Evolutionary conservation across 1,140 invertebrate species (phyloP).

Genomic region (Magallana ariakensis): DNA sequence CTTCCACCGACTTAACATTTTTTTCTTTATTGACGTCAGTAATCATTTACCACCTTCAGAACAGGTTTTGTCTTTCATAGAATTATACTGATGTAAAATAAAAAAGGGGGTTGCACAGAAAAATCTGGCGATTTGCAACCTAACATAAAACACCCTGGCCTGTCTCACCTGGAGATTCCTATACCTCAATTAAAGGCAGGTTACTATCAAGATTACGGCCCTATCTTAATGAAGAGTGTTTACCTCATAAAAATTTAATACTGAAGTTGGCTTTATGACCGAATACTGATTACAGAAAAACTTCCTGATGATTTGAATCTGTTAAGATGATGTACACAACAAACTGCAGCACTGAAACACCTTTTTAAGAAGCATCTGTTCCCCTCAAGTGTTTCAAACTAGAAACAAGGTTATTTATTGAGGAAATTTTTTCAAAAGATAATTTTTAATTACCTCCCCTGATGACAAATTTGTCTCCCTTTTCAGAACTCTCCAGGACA

Average conservation of each 20-base stretch:
- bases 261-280: background rate
- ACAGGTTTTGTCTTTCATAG: constrained; percentile 29
- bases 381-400: background rate
- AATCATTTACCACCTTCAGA: constrained; percentile 22
- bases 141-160: background rate
- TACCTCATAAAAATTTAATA: constrained; percentile 2
- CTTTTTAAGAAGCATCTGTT: background rate
- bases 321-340: background rate
- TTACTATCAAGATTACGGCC: background rate
- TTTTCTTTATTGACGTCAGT: constrained; percentile 19
- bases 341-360: background rate
- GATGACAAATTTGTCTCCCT: constrained; percentile 31
- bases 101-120: background rate
- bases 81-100: constrained; percentile 9
- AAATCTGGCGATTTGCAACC: background rate
- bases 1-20: background rate
- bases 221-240: background rate
- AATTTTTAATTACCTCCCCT: constrained; percentile 11
- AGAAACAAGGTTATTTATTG: constrained; percentile 16
- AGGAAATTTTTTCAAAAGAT: constrained; percentile 17
- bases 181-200: background rate
- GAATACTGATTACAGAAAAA: background rate
- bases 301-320: background rate
- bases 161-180: background rate
- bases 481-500: constrained; percentile 21